Percentiles rank a stretch among this genome's conserved stretches.
These are phyloP conservation scores for Bubo blakistoni DNA, from an alignment of 2,113 vertebrate species.

Conservation along the genomic window DNA sequence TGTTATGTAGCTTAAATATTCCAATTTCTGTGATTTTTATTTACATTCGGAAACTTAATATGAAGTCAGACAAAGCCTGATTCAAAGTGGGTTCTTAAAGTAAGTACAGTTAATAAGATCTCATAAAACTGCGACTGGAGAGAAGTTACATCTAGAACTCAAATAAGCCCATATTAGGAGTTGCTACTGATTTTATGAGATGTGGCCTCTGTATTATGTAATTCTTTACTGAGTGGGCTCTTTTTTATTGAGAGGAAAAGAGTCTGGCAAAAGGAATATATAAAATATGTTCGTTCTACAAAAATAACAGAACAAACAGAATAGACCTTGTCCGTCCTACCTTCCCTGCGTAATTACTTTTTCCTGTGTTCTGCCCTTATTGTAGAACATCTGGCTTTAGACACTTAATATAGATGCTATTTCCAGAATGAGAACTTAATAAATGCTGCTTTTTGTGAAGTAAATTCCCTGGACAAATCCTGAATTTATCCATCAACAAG, in stretches of 20 bases:
- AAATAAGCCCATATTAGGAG: background rate
- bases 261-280: background rate
- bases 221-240: background rate
- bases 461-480: slow-evolving; percentile 15
- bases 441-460: slow-evolving; percentile 10
- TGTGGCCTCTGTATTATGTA: background rate
- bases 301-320: slow-evolving; percentile 7
- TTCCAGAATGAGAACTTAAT: slow-evolving; percentile 13
- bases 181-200: background rate
- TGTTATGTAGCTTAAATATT: background rate
- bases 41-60: background rate
- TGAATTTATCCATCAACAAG: background rate
- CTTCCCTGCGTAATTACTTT: background rate
- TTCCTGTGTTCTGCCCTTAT: background rate
- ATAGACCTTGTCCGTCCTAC: background rate
- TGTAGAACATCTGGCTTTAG: slow-evolving; percentile 11
- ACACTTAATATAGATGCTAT: background rate
- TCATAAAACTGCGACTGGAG: background rate
- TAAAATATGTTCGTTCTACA: background rate
- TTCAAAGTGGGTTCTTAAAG: background rate
- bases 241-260: background rate
- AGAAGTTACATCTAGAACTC: background rate
- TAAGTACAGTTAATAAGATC: background rate
- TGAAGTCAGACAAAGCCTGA: background rate
- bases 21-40: background rate